Base-by-base conservation (phyloP, 2,113 vertebrate species). In the Callopanchax toddi region DNA sequence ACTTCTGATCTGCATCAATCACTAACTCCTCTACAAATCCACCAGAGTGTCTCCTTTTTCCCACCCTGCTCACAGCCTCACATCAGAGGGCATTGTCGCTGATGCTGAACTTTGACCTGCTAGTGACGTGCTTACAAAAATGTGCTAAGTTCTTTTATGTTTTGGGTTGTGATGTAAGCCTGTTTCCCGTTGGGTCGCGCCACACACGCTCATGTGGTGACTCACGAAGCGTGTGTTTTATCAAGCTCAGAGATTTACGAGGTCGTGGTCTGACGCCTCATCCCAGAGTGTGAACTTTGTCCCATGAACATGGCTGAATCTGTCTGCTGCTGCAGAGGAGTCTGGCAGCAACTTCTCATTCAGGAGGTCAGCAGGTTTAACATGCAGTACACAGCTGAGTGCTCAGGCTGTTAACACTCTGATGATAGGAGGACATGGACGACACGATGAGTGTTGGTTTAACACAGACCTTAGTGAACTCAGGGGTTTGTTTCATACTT, bases 11-110 rank as follows among this genome's bases (percentile, higher is more conserved):
- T 10, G 74, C 71, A 48, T 75, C 78, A 59, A 46, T 81, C 84
- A 73, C n/a, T 43, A 40, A 22, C 49, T 46, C 56, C 16, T 71
- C 68, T 74, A 12, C 53, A 16, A 18, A 67, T 70, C 76, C 62
- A 43, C 49, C 32, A 71, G 77, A 83, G 82, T 81, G 73, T 88
- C 69, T 52, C 21, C 63, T 89, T 79, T 79, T 84, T 58, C 65
- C 62, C 68, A 18, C 48, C 44, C 51, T 8, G 29, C 48, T 61
- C 43, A 17, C 59, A 9, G 36, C 39, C 23, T 68, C 40, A n/a
- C 25, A 54, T 46, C 22, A 6, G 40, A 51, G 45, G 18, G 18
- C 50, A 59, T 70, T 82, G 73, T 68, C 52, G 63, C 40, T 10
- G 25, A 40, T 2, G 65, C 39, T 45, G 76, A 86, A 77, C 79